Percentiles rank a stretch among this genome's conserved stretches.
phyloP scores from a whole-genome alignment of 1,140 invertebrate genomes.

The Bombus difficillimus region DNA sequence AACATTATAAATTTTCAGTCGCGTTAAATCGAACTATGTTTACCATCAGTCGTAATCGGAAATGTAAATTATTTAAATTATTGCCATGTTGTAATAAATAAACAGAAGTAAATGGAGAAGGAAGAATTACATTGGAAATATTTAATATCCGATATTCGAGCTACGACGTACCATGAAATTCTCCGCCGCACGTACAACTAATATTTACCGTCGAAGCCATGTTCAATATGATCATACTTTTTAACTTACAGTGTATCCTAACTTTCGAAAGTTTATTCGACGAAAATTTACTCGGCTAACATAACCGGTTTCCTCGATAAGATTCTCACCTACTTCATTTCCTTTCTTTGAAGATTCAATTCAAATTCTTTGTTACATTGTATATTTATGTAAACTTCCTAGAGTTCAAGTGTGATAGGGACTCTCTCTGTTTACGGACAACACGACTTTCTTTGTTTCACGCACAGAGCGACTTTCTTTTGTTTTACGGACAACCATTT shows the following conservation, averaged over 20 bases:
- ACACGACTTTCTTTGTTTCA: no score
- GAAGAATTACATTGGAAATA: background rate
- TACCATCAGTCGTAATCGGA: background rate
- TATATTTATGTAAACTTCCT: background rate
- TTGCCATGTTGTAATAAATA: background rate
- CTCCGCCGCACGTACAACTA: background rate
- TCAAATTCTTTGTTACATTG: background rate
- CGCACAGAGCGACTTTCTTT: no score
- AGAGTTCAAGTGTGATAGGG: no score
- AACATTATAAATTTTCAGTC: background rate
- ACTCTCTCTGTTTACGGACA: no score
- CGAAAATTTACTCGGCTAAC: background rate
- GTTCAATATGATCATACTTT: background rate
- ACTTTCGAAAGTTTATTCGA: background rate
- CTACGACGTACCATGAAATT: background rate
- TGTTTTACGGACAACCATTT: no score
- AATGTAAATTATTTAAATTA: background rate
- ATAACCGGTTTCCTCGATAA: background rate
- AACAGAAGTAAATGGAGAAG: background rate
- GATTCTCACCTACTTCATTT: background rate
- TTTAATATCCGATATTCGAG: background rate
- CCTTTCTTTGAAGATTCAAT: background rate
- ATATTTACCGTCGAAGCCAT: background rate
- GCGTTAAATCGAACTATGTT: background rate
- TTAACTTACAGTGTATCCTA: background rate